Evolutionary conservation across 2,888 invertebrate species (phyloP).

Genomic region (Mechanitis messenoides): DNA sequence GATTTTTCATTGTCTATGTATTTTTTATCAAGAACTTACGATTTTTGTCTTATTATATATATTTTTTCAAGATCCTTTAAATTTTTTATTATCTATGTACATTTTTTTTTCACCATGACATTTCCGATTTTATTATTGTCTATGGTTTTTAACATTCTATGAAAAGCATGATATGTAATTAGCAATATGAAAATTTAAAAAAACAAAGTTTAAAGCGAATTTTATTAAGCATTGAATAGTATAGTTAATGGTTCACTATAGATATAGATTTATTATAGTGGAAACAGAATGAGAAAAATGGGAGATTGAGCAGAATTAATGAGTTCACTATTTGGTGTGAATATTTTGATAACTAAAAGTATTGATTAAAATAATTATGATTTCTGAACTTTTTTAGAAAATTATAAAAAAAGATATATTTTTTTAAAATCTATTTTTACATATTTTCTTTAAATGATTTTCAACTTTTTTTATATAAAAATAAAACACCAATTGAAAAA

Average conservation of each 20-base stretch:
- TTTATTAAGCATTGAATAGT: too few relatives aligned
- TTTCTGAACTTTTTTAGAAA: neutral
- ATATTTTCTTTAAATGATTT: neutral
- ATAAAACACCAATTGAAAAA: constrained; percentile 1
- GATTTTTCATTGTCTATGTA: too few relatives aligned
- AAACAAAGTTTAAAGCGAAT: too few relatives aligned
- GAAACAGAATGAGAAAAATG: constrained; percentile 51
- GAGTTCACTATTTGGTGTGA: constrained; percentile 57
- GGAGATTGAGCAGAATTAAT: constrained; percentile 74
- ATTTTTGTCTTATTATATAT: too few relatives aligned
- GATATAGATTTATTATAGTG: too few relatives aligned
- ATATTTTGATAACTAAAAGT: constrained; percentile 11
- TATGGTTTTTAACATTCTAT: neutral
- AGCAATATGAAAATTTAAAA: neutral
- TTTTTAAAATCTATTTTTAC: neutral
- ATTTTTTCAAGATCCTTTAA: too few relatives aligned
- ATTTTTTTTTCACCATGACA: neutral
- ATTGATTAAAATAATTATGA: neutral
- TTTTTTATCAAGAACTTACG: too few relatives aligned
- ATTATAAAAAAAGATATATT: neutral
- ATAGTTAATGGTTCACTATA: too few relatives aligned
- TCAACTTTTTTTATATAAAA: neutral
- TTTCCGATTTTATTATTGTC: neutral
- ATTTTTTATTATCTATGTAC: neutral
- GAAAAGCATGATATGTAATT: constrained; percentile 2